phyloP scores from a whole-genome alignment of 2,113 vertebrate genomes.

The cattle (Bos taurus) region ARS-UCD2.0 NC_037329.1:24764001-24764500 shows the following conservation, averaged over 20 bases:
- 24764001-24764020: background rate
- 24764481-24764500: background rate
- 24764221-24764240: too few relatives aligned
- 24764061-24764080: background rate
- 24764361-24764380: background rate
- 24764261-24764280: background rate
- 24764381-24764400: background rate
- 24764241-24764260: background rate
- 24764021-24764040: background rate
- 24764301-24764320: background rate
- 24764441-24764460: background rate
- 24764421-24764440: background rate
- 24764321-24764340: background rate
- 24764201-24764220: background rate
- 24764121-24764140: background rate
- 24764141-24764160: background rate
- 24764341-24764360: background rate
- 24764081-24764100: conserved; percentile 25
- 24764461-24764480: background rate
- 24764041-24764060: background rate
- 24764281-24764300: background rate
- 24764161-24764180: background rate
- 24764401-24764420: conserved; percentile 46
- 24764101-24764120: background rate
- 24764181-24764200: background rate